Evolutionary conservation across 2,888 invertebrate genomes (phyloP), one percentile per base, ranked within the genome.

Genomic region (Lamellibrachia satsuma): DNA sequence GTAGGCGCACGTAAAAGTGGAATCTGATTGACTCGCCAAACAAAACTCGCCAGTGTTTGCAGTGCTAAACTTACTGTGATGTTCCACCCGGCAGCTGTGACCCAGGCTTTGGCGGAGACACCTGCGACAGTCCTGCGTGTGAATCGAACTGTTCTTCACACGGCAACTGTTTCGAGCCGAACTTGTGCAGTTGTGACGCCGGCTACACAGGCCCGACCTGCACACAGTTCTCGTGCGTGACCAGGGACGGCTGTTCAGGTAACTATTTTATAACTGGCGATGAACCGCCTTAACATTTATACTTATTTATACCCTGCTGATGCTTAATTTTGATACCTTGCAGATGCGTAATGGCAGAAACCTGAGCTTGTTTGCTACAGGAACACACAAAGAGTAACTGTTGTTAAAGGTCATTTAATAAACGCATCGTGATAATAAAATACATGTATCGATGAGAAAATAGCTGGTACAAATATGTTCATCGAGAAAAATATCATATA

Each of bases 161-260:
- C 60, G 92, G 92, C 52, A 91, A 6, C 51, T 92, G 92, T 92
- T 15, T 22, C 15, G 92, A 92, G 52, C 90, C 90, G n/a, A 90
- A 92, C 90, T 51, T 90, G 75, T 92, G 92, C 52, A 39, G 55
- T 51, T 92, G 92, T 92, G 92, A 92, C 90, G 39, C 11, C 51
- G 92, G 92, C 51, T 92, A 52, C 52, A 51, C 39, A 90, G 92
- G 92, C 22, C 90, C 52, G 90, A 75, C 55, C 91, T 92, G 92
- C 52, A 22, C 90, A 52, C 90, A 90, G 4, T 90, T 92, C 39
- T 92, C 92, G 51, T 92, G 92, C 51, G 90, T 91, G 22, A 90
- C 60, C 15, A 57, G 55, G 39, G 39, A 92, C 22, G n/a, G 60
- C 7, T 92, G 92, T 55, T 92, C 92, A 91, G 90, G 90, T 75